A percentile compares a stretch with the other conserved stretches of the same genome.
Conservation (phyloP, 1,140 invertebrate genomes). For the Chionoecetes opilio region DNA sequence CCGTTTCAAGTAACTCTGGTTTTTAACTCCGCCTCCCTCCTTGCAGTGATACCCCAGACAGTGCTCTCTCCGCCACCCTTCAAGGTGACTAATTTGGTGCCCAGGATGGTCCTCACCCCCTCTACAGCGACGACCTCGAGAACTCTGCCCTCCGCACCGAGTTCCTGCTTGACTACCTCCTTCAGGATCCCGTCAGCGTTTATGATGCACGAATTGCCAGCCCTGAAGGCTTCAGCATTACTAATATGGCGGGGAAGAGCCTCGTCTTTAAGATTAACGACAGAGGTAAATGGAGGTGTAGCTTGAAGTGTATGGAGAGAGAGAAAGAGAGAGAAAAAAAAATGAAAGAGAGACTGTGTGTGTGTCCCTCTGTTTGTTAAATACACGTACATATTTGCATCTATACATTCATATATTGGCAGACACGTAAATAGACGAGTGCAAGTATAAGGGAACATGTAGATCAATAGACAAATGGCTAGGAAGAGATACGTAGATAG, state of each 20-base stretch:
- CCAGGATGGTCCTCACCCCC: constrained; percentile 41
- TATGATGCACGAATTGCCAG: not conserved
- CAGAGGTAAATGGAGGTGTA: not conserved
- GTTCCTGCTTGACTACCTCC: constrained; percentile 53
- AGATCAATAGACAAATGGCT: too few relatives aligned
- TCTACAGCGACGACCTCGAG: constrained; percentile 25
- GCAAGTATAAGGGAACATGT: too few relatives aligned
- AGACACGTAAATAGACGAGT: too few relatives aligned
- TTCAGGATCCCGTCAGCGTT: not conserved
- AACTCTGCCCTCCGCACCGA: constrained; percentile 46
- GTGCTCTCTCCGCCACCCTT: not conserved
- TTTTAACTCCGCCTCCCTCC: not conserved
- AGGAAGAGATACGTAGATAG: too few relatives aligned
- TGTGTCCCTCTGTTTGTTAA: not conserved
- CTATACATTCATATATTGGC: too few relatives aligned
- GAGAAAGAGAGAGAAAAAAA: too few relatives aligned
- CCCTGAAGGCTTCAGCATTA: not conserved
- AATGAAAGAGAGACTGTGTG: too few relatives aligned
- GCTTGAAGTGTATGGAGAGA: too few relatives aligned
- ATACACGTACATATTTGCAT: not conserved
- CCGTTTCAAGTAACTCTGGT: too few relatives aligned
- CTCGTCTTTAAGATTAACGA: not conserved
- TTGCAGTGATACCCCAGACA: not conserved
- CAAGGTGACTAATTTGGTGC: constrained; percentile 37
- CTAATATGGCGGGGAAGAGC: constrained; percentile 36